These are phyloP conservation scores for Sabellastarte sp. DNA, from an alignment of 2,888 invertebrate genomes.

Conservation along the genomic window DNA sequence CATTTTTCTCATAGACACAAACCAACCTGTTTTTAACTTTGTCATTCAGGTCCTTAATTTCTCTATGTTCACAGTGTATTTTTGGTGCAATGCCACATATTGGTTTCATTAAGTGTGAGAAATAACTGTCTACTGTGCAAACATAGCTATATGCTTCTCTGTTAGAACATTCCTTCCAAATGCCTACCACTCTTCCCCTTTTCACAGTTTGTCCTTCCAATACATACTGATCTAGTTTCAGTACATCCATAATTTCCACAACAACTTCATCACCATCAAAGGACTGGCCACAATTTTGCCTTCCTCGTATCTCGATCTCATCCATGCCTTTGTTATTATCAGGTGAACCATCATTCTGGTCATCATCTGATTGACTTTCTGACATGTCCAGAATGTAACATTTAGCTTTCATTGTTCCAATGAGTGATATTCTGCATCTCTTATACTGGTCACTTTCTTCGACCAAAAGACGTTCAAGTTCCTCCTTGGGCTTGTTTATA, in stretches of 20 bases:
- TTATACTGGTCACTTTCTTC: not conserved
- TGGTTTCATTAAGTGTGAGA: conserved; percentile 5
- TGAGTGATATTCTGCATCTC: not conserved
- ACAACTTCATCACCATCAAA: conserved; percentile 20
- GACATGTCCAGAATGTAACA: not conserved
- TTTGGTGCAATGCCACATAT: conserved; percentile 4
- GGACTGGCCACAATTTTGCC: conserved; percentile 20
- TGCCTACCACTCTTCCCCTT: conserved; percentile 8
- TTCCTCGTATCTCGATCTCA: conserved; percentile 59
- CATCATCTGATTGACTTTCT: too few species aligned
- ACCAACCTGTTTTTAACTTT: not conserved
- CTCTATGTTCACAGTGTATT: conserved; percentile 1
- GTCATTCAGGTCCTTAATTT: not conserved
- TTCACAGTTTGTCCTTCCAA: not conserved
- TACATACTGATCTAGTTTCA: not conserved
- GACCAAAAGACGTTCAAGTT: not conserved
- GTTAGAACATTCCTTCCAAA: not conserved
- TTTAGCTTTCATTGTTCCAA: not conserved
- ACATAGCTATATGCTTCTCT: not conserved
- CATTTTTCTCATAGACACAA: conserved; percentile 1
- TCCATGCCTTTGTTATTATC: too few species aligned
- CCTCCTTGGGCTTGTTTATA: too few species aligned
- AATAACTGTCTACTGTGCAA: conserved; percentile 7
- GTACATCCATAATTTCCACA: conserved; percentile 9
- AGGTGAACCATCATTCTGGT: too few species aligned